Conservation (phyloP, 2,888 invertebrate species). For the Andrena minutula region DNA sequence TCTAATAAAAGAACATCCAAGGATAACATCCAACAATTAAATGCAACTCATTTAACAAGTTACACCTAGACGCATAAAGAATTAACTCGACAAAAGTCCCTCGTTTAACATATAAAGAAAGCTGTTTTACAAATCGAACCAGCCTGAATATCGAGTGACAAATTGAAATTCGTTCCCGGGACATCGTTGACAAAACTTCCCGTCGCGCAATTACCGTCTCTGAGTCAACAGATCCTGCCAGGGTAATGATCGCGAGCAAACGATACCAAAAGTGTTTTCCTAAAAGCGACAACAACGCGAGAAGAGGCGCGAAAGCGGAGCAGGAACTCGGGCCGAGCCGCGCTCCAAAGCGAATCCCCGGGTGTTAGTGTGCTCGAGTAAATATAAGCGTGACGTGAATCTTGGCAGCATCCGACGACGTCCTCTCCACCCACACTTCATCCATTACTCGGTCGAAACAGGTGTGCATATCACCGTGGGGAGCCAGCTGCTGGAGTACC, state of each 20-base stretch:
- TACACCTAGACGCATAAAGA: neutral
- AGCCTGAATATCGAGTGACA: neutral
- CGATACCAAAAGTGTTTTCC: slow-evolving; percentile 52
- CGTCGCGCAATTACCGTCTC: slow-evolving; percentile 18
- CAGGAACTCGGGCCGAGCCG: slow-evolving; percentile 25
- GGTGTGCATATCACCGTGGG: slow-evolving; percentile 80
- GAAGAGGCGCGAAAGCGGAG: slow-evolving; percentile 44
- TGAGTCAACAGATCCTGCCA: slow-evolving; percentile 36
- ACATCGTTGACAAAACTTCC: neutral
- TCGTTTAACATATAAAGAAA: neutral
- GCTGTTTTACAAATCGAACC: neutral
- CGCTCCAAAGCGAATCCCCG: slow-evolving; percentile 45
- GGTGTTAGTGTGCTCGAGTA: slow-evolving; percentile 70
- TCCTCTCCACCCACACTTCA: slow-evolving; percentile 79
- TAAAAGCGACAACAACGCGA: slow-evolving; percentile 52
- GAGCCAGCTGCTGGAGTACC: slow-evolving; percentile 58
- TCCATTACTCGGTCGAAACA: slow-evolving; percentile 79
- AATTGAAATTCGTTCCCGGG: slow-evolving; percentile 17
- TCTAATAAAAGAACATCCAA: too few relatives aligned
- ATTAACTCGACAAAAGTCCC: neutral
- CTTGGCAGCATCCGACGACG: slow-evolving; percentile 78
- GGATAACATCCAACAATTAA: too few relatives aligned
- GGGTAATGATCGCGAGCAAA: slow-evolving; percentile 42
- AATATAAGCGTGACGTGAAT: slow-evolving; percentile 81
- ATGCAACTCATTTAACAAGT: too few relatives aligned